Evolutionary conservation across 2,888 invertebrate species (phyloP).

Genomic region (Cyaniris semiargus): DNA sequence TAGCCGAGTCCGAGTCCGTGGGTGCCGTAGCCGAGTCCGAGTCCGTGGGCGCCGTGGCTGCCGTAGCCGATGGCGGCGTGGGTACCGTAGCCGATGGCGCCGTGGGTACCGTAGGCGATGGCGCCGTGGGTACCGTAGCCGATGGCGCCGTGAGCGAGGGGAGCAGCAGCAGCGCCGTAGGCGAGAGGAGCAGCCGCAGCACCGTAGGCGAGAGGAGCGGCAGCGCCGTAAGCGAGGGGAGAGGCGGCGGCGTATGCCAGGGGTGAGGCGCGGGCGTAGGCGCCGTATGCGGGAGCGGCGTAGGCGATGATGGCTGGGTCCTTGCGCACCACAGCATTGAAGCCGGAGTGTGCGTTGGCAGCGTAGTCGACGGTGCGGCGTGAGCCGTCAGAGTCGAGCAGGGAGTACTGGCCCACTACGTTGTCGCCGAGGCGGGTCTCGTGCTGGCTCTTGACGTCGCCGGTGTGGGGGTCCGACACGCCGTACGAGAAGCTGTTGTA

Average conservation of each 20-base stretch:
- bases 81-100: conserved; percentile 38
- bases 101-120: conserved; percentile 35
- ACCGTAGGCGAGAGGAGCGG: conserved; percentile 30
- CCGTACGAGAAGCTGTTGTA: conserved; percentile 71
- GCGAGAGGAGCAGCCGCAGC: conserved; percentile 39
- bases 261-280: conserved; percentile 41
- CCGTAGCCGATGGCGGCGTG: conserved; percentile 30
- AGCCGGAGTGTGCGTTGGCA: conserved; percentile 77
- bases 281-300: conserved; percentile 42
- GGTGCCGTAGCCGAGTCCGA: conserved; percentile 40
- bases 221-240: conserved; percentile 45
- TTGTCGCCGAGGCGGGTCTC: conserved; percentile 82
- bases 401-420: conserved; percentile 77
- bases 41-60: conserved; percentile 40
- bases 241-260: conserved; percentile 39
- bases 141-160: conserved; percentile 36
- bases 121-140: conserved; percentile 35
- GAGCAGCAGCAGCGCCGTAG: conserved; percentile 41
- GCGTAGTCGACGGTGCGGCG: conserved; percentile 83
- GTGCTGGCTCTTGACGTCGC: conserved; percentile 77
- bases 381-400: conserved; percentile 81
- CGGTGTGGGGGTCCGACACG: conserved; percentile 70
- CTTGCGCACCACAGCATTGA: conserved; percentile 78
- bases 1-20: conserved; percentile 42
- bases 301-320: conserved; percentile 62